phyloP scores from a whole-genome alignment of 30 jellyfish, hydroid and myxozoan species.

The Rhopilema esculentum region DNA sequence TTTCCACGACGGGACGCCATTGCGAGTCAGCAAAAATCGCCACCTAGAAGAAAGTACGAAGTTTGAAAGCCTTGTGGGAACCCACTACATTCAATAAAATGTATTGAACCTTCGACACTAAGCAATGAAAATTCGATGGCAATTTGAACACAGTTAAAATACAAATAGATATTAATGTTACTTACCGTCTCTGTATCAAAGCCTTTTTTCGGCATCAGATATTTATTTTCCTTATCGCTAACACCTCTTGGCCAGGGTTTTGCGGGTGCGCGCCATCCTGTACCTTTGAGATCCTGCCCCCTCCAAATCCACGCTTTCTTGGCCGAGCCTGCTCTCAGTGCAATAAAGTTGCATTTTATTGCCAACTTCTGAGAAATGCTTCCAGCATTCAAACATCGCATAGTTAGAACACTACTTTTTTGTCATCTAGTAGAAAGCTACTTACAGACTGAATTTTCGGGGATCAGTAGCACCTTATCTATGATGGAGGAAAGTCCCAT shows the following conservation, averaged over 20 bases:
- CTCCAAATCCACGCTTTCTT: neutral
- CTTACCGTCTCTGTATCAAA: neutral
- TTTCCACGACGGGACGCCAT: slow-evolving; percentile 16
- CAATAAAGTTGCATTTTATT: neutral
- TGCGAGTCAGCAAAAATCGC: slow-evolving; percentile 46
- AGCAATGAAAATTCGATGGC: too few relatives aligned
- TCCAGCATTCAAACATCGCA: neutral
- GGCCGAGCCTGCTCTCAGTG: neutral
- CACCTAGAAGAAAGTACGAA: neutral
- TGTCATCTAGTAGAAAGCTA: too few relatives aligned
- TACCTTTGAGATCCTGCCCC: neutral
- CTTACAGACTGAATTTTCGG: too few relatives aligned
- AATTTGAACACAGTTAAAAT: neutral
- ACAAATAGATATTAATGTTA: neutral
- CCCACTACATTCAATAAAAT: neutral
- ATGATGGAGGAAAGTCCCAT: too few relatives aligned
- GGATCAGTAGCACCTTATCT: too few relatives aligned
- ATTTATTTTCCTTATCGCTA: slow-evolving; percentile 12
- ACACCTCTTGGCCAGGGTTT: neutral
- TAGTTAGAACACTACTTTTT: too few relatives aligned
- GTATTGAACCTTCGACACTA: too few relatives aligned
- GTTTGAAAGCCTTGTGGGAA: neutral
- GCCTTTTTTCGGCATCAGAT: neutral
- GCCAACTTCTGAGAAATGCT: neutral
- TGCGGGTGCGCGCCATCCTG: slow-evolving; percentile 18